Conservation (phyloP, 2,113 vertebrate genomes). For the Alectura lathami region DNA sequence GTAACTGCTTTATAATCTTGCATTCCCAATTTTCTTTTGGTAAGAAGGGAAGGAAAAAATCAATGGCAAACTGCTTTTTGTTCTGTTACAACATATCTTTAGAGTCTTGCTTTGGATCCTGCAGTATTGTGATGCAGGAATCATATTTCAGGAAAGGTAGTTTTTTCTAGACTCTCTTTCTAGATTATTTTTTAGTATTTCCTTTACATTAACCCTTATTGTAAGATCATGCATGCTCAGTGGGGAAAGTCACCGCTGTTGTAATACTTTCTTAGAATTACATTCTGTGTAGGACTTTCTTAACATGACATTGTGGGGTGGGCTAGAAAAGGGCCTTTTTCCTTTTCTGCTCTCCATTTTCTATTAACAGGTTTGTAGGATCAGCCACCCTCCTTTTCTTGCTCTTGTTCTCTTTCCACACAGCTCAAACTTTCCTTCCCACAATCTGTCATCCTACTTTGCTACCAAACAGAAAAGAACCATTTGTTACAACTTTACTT, state of each 20-base stretch:
- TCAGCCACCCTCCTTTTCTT: not conserved
- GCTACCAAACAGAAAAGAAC: conserved; percentile 38
- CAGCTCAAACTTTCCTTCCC: conserved; percentile 57
- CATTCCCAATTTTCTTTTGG: not conserved
- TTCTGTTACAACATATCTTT: not conserved
- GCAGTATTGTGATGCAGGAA: not conserved
- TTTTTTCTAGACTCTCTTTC: not conserved
- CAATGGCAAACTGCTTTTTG: not conserved
- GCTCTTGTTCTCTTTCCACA: conserved; percentile 26
- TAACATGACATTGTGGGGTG: not conserved
- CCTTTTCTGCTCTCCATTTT: not conserved
- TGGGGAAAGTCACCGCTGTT: not conserved
- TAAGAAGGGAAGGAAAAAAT: not conserved
- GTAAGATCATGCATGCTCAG: not conserved
- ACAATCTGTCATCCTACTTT: conserved; percentile 52
- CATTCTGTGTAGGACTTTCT: not conserved
- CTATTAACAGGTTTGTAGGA: not conserved
- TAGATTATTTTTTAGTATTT: not conserved
- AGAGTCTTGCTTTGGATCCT: not conserved
- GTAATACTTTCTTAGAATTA: not conserved
- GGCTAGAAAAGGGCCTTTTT: not conserved
- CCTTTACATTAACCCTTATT: not conserved
- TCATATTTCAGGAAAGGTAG: not conserved
- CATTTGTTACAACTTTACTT: conserved; percentile 48
- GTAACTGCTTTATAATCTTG: not conserved